Conservation (phyloP, 2,113 vertebrate species). For the Cricetomys ansorgei region DNA sequence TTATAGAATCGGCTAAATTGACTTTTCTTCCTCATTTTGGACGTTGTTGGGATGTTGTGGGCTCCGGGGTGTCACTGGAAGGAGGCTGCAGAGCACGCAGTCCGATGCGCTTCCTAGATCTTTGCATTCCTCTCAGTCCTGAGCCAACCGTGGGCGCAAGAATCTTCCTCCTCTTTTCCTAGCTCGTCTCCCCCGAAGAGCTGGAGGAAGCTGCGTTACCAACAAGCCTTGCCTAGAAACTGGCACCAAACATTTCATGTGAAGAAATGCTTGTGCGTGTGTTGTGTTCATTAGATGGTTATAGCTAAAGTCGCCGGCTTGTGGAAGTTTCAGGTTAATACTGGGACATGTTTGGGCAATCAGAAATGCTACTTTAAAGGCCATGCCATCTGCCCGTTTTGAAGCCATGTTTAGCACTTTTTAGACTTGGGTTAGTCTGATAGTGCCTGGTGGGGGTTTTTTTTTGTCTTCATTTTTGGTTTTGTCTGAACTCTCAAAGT, state of each 20-base stretch:
- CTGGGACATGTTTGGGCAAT: slow-evolving; percentile 35
- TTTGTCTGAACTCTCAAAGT: slow-evolving; percentile 34
- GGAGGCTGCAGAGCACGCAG: background rate
- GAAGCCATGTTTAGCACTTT: slow-evolving; percentile 73
- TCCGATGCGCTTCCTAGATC: background rate
- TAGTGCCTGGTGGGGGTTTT: slow-evolving; percentile 37
- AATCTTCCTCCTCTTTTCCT: background rate
- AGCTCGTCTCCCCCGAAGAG: background rate
- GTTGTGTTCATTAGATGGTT: slow-evolving; percentile 74
- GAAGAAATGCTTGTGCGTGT: slow-evolving; percentile 70
- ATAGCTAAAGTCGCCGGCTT: slow-evolving; percentile 62
- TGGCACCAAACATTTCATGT: slow-evolving; percentile 67
- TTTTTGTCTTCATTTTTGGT: background rate
- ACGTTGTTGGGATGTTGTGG: background rate
- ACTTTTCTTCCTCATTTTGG: slow-evolving; percentile 60
- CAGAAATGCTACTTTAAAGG: slow-evolving; percentile 60
- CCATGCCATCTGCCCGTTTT: slow-evolving; percentile 42
- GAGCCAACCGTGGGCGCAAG: background rate
- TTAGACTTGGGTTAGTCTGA: slow-evolving; percentile 45
- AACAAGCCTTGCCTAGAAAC: slow-evolving; percentile 60
- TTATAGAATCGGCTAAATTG: slow-evolving; percentile 55
- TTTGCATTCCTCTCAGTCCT: slow-evolving; percentile 50
- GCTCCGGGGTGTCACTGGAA: background rate
- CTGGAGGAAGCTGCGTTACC: background rate
- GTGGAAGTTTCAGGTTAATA: slow-evolving; percentile 65